Base-by-base conservation (phyloP, 2,113 vertebrate genomes). In the Peromyscus californicus region DNA sequence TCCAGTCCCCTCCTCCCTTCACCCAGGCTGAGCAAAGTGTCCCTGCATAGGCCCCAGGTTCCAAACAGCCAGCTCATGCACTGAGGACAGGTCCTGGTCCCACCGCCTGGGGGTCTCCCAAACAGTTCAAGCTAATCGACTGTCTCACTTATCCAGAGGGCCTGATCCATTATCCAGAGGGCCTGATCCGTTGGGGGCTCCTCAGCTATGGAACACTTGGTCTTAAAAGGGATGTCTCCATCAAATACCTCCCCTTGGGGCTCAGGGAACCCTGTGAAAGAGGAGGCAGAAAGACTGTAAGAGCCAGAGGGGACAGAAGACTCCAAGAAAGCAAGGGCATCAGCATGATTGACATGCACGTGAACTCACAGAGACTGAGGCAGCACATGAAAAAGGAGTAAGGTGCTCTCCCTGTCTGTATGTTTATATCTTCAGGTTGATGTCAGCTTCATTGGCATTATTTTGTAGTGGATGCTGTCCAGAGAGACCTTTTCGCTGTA, bases 371-470 rank as follows among this genome's bases (percentile, higher is more conserved):
- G 80, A 63, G 22, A 42, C 54, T 26, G 13, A 84, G 26, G n/a
- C 13, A 51, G 2, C 39, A 57, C 22, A 65, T 74, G 93, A 65
- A 89, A 92, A 63, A 70, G 63, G 63, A 88, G 19, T n/a, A 76
- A 88, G 19, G 48, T 90, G 82, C 11, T 45, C 51, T 59, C 5
- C 22, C 16, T 97, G 48, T 4, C 45, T 78, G 16, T 42, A 80
- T 75, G 11, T 93, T 65, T 72, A 31, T 5, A 63, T 84, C 74
- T 90, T 95, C 48, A 89, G 69, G 80, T 33, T 92, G 80, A 17
- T 82, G n/a, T 90, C 79, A 80, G 59, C 95, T 95, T 90, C 6
- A 26, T 82, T 80, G 75, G 89, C 90, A 85, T 65, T 76, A 87
- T 93, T 92, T 97, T 90, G 70, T 67, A 65, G 79, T 54, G 79